Base-by-base conservation (phyloP, 2,888 invertebrate species). In the Penaeus monodon region DNA sequence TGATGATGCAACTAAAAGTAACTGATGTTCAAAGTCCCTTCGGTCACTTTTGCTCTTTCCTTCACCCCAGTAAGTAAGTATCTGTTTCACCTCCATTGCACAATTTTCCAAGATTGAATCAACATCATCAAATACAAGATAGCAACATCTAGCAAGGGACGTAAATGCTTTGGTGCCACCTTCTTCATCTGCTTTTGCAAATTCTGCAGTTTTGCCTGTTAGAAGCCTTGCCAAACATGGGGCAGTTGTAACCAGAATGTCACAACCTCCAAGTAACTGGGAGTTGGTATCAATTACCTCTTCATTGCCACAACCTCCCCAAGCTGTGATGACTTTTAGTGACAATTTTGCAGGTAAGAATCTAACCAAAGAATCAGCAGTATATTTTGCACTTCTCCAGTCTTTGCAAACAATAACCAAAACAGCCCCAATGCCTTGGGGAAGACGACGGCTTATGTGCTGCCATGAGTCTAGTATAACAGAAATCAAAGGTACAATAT, bases 401-500 rank as follows among this genome's bases (percentile, higher is more conserved):
- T 81, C 73, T 65, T 74, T 83, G 76, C 90, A 90, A 17, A 90
- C 68, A 24, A 90, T 80, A 65, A 90, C 84, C 33, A 88, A 57
- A 22, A 84, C 83, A n/a, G 87, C 78, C 33, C 89, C 89, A 64
- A 89, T 78, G 2, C 84, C 87, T 27, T 66, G 65, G 8, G 77
- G 27, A 44, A 86, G 70, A 24, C 79, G 80, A 33, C 65, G 63
- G 22, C 68, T 77, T 22, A 81, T 83, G 12, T 80, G 81, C 24
- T 70, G 70, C 85, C 85, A 87, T 6, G 91, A 92, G 91, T 94
- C 94, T 27, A 93, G 92, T 12, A 96, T 92, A 84, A 94, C 93
- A 80, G 95, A 94, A 81, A 95, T 93, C 7, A 97, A 92, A 0
- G 96, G 94, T 24, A 96, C 94, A 49, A 95, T 91, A 91, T 95